phyloP scores from a whole-genome alignment of 2,888 invertebrate genomes.

The Apomyelois bistriatella region DNA sequence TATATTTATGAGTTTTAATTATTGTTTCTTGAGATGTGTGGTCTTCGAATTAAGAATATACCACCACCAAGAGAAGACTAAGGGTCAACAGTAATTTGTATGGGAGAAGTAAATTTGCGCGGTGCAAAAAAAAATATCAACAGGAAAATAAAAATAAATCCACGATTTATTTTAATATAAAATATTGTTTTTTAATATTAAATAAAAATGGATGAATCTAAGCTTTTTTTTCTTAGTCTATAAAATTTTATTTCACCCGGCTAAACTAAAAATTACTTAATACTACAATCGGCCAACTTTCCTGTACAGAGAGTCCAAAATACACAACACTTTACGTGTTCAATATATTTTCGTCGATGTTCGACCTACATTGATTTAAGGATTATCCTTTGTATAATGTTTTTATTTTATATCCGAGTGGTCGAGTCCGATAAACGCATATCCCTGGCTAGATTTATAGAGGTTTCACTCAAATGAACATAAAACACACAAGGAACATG shows the following conservation, averaged over 20 bases:
- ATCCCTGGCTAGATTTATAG: slow-evolving; percentile 30
- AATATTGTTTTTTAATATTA: too few relatives aligned
- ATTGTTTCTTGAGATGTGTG: too few relatives aligned
- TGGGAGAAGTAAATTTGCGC: too few relatives aligned
- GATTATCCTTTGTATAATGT: slow-evolving; percentile 14
- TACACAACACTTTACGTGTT: not conserved
- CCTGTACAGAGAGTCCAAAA: not conserved
- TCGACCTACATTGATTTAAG: slow-evolving; percentile 13
- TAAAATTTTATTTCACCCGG: not conserved
- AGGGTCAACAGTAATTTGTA: too few relatives aligned
- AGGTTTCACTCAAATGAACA: slow-evolving; percentile 34
- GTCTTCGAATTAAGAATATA: too few relatives aligned
- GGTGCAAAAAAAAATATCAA: too few relatives aligned
- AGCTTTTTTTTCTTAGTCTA: too few relatives aligned
- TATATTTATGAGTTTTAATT: too few relatives aligned
- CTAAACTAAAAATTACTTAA: not conserved
- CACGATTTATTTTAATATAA: too few relatives aligned
- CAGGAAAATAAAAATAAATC: too few relatives aligned
- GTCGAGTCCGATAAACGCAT: slow-evolving; percentile 28
- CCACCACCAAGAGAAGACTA: too few relatives aligned
- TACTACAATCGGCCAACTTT: not conserved
- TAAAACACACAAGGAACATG: slow-evolving; percentile 32
- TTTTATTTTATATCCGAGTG: slow-evolving; percentile 18
- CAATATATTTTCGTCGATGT: slow-evolving; percentile 3
- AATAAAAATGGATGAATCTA: too few relatives aligned